These are phyloP conservation scores for Podarcis lilfordi DNA, from an alignment of 2,797 vertebrate species.

Conservation along the genomic window DNA sequence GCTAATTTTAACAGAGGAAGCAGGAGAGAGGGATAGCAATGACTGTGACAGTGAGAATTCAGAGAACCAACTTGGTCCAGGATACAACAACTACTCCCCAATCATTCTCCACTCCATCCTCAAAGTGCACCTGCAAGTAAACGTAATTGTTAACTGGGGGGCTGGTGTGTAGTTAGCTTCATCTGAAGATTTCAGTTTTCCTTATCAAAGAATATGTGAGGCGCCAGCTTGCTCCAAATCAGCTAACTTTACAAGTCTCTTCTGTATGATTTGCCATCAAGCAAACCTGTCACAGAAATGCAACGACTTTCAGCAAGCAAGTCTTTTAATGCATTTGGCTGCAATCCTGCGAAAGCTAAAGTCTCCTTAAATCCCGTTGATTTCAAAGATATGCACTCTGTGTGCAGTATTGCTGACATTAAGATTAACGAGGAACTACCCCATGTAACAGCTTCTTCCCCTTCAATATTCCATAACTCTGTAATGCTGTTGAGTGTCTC, in stretches of 20 bases:
- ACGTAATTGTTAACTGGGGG: not conserved
- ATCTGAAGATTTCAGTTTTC: not conserved
- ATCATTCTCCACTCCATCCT: not conserved
- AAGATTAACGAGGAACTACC: not conserved
- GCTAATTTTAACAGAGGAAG: not conserved
- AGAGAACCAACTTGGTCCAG: not conserved
- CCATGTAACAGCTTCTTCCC: not conserved
- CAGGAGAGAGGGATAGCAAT: too few relatives aligned
- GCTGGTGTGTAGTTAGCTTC: not conserved
- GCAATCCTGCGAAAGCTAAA: not conserved
- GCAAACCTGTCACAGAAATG: constrained; percentile 1
- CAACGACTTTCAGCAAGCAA: not conserved
- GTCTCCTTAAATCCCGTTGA: not conserved
- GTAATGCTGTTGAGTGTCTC: constrained; percentile 22
- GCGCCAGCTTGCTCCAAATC: not conserved
- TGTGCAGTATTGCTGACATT: not conserved
- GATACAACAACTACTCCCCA: too few relatives aligned
- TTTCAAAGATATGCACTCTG: not conserved
- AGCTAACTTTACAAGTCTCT: not conserved
- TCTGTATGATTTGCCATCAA: constrained; percentile 43
- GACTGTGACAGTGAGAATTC: not conserved
- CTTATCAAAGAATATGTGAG: not conserved
- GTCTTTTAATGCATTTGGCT: not conserved
- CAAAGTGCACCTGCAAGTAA: not conserved
- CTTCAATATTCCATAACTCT: not conserved